phyloP scores from a whole-genome alignment of 2,888 invertebrate species.

The Eretmocerus hayati region DNA sequence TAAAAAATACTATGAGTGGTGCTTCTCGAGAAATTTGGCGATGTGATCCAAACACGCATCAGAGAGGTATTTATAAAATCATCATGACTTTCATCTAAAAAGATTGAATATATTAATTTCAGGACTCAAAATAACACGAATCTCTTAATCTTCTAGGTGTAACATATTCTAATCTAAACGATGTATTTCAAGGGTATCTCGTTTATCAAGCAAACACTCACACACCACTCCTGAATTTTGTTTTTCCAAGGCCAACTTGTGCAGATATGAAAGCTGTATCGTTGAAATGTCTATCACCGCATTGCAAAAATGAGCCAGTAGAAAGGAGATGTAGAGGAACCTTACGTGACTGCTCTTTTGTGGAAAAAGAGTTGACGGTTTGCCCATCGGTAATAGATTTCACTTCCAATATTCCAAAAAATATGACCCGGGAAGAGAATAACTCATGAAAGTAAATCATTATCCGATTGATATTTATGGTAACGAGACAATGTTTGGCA shows the following conservation, averaged over 20 bases:
- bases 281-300: not conserved
- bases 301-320: not conserved
- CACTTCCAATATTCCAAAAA: too few relatives aligned
- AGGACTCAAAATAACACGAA: too few relatives aligned
- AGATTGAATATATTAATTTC: too few relatives aligned
- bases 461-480: too few relatives aligned
- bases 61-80: too few relatives aligned
- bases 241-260: too few relatives aligned
- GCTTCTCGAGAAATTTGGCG: not conserved
- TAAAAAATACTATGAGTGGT: not conserved
- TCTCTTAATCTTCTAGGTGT: too few relatives aligned
- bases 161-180: not conserved
- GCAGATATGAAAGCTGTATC: not conserved
- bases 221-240: not conserved
- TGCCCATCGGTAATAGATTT: not conserved
- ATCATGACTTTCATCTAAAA: too few relatives aligned
- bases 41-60: not conserved
- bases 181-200: not conserved
- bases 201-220: not conserved
- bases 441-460: too few relatives aligned
- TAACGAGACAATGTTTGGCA: too few relatives aligned
- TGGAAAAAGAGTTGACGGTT: not conserved
- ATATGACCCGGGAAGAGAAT: too few relatives aligned
- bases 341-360: not conserved
- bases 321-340: not conserved